Base-by-base conservation (phyloP, 2,113 vertebrate genomes). In the Passer domesticus region DNA sequence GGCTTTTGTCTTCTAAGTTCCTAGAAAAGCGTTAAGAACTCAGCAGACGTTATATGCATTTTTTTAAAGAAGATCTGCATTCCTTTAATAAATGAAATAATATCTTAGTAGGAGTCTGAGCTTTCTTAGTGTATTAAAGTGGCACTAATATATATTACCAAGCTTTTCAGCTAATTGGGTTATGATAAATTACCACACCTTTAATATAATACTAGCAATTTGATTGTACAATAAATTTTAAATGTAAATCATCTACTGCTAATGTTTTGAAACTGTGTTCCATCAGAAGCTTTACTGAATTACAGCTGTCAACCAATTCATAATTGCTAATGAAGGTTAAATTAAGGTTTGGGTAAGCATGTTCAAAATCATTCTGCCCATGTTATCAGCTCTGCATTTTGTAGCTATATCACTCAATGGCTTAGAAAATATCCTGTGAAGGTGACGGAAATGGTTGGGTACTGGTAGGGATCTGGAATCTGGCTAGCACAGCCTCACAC, bases 221-320 rank as follows among this genome's bases (percentile, higher is more conserved):
- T 73, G 11, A 87, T 89, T 94, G 80, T 95, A 75, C 81, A 87
- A 22, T 94, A 69, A 47, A 83, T 91, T 62, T 91, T 88, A 90
- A 96, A 96, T 95, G 91, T 84, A 94, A 97, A 86, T 96, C 92
- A 92, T 91, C 90, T 70, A 74, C 37, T 93, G 87, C 50, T 93
- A 88, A 92, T 92, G 89, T 93, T 97, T 96, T 93, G 79, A 96
- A 97, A 96, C 47, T 73, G 21, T 82, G 53, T 94, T 90, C 86
- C 95, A 83, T 92, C 83, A 83, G 93, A 90, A 94, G 27, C 53
- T 84, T 88, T 93, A 85, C 73, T 94, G 78, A 97, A 94, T 95
- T 95, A 84, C 72, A 93, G 39, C 90, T 92, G 83, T 95, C 89
- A 97, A 64, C 82, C 52, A 89, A 75, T 94, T 89, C 67, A 52